Conservation (phyloP, 2,113 vertebrate genomes). For the Pluvianellus socialis region DNA sequence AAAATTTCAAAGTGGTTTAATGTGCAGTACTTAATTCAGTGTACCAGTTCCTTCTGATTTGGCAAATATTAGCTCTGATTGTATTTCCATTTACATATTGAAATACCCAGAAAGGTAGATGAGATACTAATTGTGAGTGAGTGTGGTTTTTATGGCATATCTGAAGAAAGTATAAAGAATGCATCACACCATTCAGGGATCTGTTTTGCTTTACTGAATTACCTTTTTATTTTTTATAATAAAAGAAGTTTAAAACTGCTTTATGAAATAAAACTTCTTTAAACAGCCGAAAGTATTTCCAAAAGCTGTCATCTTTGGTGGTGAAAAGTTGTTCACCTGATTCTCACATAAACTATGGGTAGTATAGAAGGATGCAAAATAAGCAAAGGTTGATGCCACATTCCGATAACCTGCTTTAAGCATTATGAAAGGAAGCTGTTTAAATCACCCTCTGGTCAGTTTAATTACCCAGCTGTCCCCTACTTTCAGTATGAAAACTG, state of each 20-base stretch:
- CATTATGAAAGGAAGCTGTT: neutral
- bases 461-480: neutral
- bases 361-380: neutral
- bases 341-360: neutral
- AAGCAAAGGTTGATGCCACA: neutral
- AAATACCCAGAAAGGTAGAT: neutral
- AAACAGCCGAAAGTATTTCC: neutral
- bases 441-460: neutral
- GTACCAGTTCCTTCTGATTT: neutral
- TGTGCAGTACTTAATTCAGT: neutral
- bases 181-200: neutral
- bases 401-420: neutral
- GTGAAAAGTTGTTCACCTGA: neutral
- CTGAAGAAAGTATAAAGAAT: neutral
- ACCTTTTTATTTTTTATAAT: neutral
- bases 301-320: neutral
- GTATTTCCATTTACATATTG: neutral
- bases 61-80: neutral
- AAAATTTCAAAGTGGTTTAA: neutral
- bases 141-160: neutral
- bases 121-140: neutral
- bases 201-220: neutral
- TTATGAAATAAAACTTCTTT: neutral
- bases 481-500: conserved; percentile 81
- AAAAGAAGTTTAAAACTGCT: neutral